Conservation (phyloP, 2,113 vertebrate genomes). For the Corvus cornix region DNA sequence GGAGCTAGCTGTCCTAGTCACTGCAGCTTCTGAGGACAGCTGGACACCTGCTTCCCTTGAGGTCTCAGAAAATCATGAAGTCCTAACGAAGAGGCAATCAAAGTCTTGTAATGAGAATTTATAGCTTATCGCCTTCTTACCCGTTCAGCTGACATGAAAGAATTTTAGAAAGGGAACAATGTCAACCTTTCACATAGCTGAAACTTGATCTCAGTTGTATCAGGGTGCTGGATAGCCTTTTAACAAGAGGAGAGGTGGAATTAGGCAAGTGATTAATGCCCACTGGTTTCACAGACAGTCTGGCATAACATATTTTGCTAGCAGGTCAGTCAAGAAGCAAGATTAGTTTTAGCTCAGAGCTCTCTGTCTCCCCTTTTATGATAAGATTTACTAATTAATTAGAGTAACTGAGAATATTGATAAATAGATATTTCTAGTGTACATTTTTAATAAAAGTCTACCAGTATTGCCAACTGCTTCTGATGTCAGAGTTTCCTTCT, state of each 20-base stretch:
- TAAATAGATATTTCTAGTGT: not conserved
- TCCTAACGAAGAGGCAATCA: not conserved
- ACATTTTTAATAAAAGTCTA: not conserved
- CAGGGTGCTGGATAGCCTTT: not conserved
- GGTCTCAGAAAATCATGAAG: not conserved
- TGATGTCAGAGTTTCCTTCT: fast-evolving
- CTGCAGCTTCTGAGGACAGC: not conserved
- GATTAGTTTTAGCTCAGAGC: not conserved
- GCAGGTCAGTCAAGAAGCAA: not conserved
- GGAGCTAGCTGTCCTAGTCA: not conserved
- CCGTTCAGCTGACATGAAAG: not conserved
- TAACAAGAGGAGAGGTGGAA: not conserved
- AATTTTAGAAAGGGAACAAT: not conserved
- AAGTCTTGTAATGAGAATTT: not conserved
- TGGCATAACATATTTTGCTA: not conserved
- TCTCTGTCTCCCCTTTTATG: not conserved
- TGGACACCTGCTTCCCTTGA: not conserved
- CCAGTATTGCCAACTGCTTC: not conserved
- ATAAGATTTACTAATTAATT: not conserved
- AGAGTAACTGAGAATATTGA: not conserved
- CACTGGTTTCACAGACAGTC: not conserved
- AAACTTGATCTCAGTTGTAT: not conserved
- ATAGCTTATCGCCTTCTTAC: not conserved
- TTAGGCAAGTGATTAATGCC: not conserved
- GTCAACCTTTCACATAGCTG: not conserved